Evolutionary conservation across 2,113 vertebrate genomes (phyloP).

Genomic region (Dipodomys spectabilis): DNA sequence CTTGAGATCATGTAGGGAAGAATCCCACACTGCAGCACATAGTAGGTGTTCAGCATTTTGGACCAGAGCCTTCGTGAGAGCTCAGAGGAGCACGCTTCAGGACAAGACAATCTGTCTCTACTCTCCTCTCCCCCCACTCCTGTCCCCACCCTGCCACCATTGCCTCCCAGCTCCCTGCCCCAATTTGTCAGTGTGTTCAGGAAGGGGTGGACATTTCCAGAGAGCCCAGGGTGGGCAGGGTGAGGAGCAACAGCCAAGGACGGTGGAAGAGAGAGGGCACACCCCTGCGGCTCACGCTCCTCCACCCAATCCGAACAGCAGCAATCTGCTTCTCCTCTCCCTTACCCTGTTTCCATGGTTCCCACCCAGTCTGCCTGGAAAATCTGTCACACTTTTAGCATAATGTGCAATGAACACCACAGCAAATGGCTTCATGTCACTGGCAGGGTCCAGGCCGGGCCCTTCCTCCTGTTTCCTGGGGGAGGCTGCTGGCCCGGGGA

Average conservation of each 20-base stretch:
- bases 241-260: background rate
- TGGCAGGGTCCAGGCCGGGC: constrained; percentile 32
- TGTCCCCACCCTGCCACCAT: too few species aligned
- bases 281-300: background rate
- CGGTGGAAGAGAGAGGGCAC: background rate
- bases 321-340: constrained; percentile 68
- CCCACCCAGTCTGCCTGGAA: constrained; percentile 72
- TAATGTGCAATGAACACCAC: constrained; percentile 61
- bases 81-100: background rate
- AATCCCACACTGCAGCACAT: rapidly evolving
- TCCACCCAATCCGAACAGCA: background rate
- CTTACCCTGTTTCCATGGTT: constrained; percentile 81
- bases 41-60: background rate
- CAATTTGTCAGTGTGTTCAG: background rate
- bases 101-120: background rate
- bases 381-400: constrained; percentile 77
- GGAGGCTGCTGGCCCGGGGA: constrained; percentile 13
- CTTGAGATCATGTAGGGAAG: rapidly evolving
- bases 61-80: rapidly evolving
- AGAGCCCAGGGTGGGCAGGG: background rate
- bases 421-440: constrained; percentile 63
- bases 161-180: background rate
- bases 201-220: background rate
- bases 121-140: too few species aligned
- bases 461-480: constrained; percentile 47